Percentiles rank a stretch among this genome's conserved stretches.
Evolutionary conservation across 2,888 invertebrate genomes (phyloP).

Genomic region (Caenorhabditis parvicauda): DNA sequence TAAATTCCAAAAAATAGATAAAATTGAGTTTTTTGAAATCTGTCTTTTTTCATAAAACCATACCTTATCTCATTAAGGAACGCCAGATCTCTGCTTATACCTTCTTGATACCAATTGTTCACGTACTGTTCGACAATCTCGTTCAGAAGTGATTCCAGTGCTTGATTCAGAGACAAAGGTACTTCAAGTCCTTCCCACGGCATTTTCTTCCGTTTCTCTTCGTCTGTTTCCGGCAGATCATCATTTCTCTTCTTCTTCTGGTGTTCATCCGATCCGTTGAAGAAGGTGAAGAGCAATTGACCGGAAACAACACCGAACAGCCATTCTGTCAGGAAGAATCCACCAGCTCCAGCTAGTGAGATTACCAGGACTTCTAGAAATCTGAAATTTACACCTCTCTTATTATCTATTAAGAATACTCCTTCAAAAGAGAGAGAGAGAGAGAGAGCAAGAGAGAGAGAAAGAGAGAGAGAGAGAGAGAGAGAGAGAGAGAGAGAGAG

Average conservation of each 20-base stretch:
- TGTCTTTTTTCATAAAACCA: not conserved
- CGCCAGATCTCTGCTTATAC: conserved; percentile 51
- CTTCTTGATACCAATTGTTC: conserved; percentile 52
- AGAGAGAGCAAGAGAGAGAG: too few species aligned
- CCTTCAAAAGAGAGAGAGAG: too few species aligned
- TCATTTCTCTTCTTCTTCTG: not conserved
- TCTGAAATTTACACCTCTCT: too few species aligned
- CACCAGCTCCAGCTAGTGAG: too few species aligned
- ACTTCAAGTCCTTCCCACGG: conserved; percentile 31
- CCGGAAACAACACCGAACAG: not conserved
- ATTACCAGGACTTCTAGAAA: too few species aligned
- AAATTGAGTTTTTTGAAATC: not conserved
- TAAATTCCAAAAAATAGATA: not conserved
- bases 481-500: too few species aligned
- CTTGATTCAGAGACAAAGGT: conserved; percentile 38
- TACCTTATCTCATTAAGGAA: conserved; percentile 55
- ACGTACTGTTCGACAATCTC: conserved; percentile 52
- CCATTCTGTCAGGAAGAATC: too few species aligned
- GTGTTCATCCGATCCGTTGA: too few species aligned
- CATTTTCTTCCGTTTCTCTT: conserved; percentile 19
- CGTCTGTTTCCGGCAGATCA: conserved; percentile 5
- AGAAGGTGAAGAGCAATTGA: too few species aligned
- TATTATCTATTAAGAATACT: too few species aligned
- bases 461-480: too few species aligned
- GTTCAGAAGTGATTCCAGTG: conserved; percentile 49